Evolutionary conservation across 2,113 vertebrate species (phyloP).

Genomic region (Rousettus leschenaultii): DNA sequence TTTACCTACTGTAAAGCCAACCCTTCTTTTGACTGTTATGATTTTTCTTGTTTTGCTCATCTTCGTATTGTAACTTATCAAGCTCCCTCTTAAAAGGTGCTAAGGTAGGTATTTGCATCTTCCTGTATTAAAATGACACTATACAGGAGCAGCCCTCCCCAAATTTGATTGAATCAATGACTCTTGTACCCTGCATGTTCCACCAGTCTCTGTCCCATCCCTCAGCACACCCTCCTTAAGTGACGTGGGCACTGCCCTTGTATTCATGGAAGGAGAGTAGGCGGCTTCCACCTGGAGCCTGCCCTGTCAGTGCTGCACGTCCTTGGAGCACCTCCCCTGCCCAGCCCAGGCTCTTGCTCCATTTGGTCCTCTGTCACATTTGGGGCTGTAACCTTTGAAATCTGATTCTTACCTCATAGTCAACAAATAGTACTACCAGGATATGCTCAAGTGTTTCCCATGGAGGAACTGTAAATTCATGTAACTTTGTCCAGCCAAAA

Average conservation of each 20-base stretch:
- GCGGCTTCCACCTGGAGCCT: background rate
- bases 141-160: background rate
- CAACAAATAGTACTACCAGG: background rate
- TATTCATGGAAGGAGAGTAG: fast-evolving
- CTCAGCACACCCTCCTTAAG: background rate
- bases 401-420: background rate
- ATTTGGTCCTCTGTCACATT: fast-evolving
- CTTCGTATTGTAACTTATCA: background rate
- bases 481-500: background rate
- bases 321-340: background rate
- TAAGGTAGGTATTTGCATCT: background rate
- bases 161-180: too few species aligned
- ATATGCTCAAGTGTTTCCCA: background rate
- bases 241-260: background rate
- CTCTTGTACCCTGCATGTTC: background rate
- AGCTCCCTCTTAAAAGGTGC: background rate
- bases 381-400: background rate
- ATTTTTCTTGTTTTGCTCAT: background rate
- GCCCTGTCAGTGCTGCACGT: fast-evolving
- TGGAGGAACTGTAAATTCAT: background rate
- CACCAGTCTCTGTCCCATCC: fast-evolving
- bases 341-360: fast-evolving
- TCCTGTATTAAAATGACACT: background rate
- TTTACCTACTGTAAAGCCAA: background rate
- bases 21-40: background rate